Evolutionary conservation across 2,888 invertebrate genomes (phyloP).

Genomic region (Drosophila meridionalis): DNA sequence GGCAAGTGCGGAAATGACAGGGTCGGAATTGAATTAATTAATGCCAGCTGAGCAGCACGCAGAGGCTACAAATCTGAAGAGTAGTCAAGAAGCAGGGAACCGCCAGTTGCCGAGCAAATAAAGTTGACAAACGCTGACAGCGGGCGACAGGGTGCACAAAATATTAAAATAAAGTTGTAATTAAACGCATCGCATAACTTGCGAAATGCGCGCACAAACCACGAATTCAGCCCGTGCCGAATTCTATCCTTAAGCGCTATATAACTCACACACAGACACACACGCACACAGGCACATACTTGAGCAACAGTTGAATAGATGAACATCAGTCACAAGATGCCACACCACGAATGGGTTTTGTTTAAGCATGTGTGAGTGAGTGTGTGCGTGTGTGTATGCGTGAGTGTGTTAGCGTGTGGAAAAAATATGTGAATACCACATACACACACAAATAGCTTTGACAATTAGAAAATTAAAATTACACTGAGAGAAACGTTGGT

Average conservation of each 20-base stretch:
- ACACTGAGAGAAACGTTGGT: conserved; percentile 38
- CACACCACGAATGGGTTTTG: conserved; percentile 36
- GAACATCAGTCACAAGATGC: conserved; percentile 68
- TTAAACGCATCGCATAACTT: conserved; percentile 70
- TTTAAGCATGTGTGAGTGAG: conserved; percentile 12
- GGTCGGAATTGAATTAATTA: conserved; percentile 76
- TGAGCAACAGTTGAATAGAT: conserved; percentile 75
- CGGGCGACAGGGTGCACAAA: conserved; percentile 56
- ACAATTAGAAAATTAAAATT: conserved; percentile 76
- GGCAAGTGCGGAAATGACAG: conserved; percentile 63
- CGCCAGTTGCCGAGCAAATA: conserved; percentile 22
- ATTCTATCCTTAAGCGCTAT: not conserved
- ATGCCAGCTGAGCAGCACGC: conserved; percentile 53
- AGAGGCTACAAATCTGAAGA: not conserved
- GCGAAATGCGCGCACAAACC: conserved; percentile 37
- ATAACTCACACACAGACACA: not conserved
- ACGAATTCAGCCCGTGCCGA: not conserved
- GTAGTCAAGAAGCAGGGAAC: not conserved
- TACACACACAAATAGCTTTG: conserved; percentile 42
- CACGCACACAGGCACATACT: conserved; percentile 8
- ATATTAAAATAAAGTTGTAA: conserved; percentile 79
- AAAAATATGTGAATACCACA: conserved; percentile 43
- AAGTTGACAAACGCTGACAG: conserved; percentile 54
- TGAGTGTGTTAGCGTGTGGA: conserved; percentile 6
- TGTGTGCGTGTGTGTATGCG: conserved; percentile 19